phyloP scores from a whole-genome alignment of 2,113 vertebrate genomes.

The Serilophus lunatus region DNA sequence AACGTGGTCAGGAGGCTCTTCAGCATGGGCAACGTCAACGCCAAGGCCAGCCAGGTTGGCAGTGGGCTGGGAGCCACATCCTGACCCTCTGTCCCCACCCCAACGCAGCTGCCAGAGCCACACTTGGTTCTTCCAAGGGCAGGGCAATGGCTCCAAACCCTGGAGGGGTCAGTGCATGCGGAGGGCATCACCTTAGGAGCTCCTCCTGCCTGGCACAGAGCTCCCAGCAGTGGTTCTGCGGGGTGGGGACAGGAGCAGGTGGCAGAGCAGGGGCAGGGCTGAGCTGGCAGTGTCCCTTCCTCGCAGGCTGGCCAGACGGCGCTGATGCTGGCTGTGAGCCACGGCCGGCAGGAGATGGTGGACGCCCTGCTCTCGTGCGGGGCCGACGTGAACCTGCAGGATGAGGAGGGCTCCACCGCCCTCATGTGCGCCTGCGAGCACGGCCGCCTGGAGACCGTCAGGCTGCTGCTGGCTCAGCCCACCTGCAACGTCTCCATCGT shows the following conservation, averaged over 20 bases:
- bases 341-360: conserved; percentile 91
- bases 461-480: conserved; percentile 84
- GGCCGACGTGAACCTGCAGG: conserved; percentile 86
- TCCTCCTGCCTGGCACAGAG: background rate
- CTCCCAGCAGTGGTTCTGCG: background rate
- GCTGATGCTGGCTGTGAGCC: conserved; percentile 91
- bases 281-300: background rate
- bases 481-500: conserved; percentile 82
- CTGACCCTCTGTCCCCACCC: background rate
- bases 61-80: background rate
- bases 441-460: conserved; percentile 85
- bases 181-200: background rate
- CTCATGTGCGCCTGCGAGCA: conserved; percentile 96
- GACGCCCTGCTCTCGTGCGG: conserved; percentile 83
- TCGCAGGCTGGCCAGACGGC: conserved; percentile 91
- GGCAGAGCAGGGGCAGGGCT: rapidly evolving
- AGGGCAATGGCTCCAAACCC: background rate
- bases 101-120: background rate
- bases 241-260: rapidly evolving
- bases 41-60: conserved; percentile 91
- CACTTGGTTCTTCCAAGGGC: rapidly evolving
- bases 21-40: conserved; percentile 85
- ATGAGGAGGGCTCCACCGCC: conserved; percentile 92
- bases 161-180: rapidly evolving
- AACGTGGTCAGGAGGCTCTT: conserved; percentile 87